Base-by-base conservation (phyloP, 2,888 invertebrate species). In the Leptopterna dolabrata region DNA sequence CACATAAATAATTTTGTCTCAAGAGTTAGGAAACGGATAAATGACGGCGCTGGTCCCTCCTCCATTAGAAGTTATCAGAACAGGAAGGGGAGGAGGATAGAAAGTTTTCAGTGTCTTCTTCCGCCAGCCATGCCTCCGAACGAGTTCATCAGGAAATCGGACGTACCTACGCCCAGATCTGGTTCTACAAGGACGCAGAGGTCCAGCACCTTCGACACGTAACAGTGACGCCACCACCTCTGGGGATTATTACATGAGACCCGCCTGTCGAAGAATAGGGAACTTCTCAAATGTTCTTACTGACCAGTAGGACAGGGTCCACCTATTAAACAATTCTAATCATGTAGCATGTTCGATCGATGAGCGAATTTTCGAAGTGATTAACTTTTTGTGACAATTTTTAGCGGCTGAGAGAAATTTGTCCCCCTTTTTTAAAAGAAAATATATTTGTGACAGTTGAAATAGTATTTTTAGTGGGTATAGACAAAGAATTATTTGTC, bases 71-170 rank as follows among this genome's bases (percentile, higher is more conserved):
- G 63, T 63, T 19, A 63, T 63, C 63, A 24, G 63, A 2, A 63
- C 63, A 63, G 63, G 63, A 63, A 63, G 63, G 63, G 63, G 24
- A 63, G 63, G 24, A 63, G 63, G 24, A 45, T 78, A 78, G 78
- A 78, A 78, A 78, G 78, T 78, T 16, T 76, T 78, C 13, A 24
- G 78, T 78, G 45, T 78, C 45, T 78, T 78, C 78, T 78, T 78
- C 78, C 78, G 78, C 78, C 19, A n/a, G 78, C 3, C 78, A n/a
- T 41, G 45, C 45, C 78, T 16, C 24, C 45, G n/a, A 47, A 78
- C 78, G 78, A 45, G 78, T 78, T 78, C 78, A 78, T 78, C 78
- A 78, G 78, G 78, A 78, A 78, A 78, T 78, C 45, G 7, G 47
- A 45, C 45, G 43, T 45, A 43, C 43, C 76, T 76, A 16, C 43